Base-by-base conservation (phyloP, 1,140 invertebrate species). In the Radopholus similis region DNA sequence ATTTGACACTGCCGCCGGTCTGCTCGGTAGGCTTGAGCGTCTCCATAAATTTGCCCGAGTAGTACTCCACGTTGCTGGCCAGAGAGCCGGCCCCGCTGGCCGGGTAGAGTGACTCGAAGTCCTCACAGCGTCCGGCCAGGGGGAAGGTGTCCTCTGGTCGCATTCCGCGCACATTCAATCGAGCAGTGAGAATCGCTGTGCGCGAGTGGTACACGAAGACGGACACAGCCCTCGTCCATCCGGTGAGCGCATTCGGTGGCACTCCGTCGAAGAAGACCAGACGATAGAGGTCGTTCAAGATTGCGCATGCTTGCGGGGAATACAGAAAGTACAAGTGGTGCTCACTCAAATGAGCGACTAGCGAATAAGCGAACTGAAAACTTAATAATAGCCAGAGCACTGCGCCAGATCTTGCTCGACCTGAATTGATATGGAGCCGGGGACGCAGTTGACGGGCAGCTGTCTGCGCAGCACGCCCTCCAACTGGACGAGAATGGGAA, bases 321-420 rank as follows among this genome's bases (percentile, higher is more conserved):
- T 75, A 34, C 8, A 75, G 44, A 64, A 75, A 75, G 35, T 75
- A 75, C 15, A 77, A 57, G 49, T 56, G 67, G 62, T 75, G 68
- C 34, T 77, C 73, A 13, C 62, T 47, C 15, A 73, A 56, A 58
- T 38, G 76, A 2, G 34, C 49, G 21, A 59, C 71, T 13, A 75
- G 37, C 8, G 68, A 74, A 68, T 73, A 75, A 4, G 62, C 76
- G 15, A 68, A 56, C 59, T 62, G 18, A 9, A 62, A 47, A 47
- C 23, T 5, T 40, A 37, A 26, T 15, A 47, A 47, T n/a, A n/a
- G n/a, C n/a, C n/a, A n/a, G n/a, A 47, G 26, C 13, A 47, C n/a
- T 47, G 18, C 13, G 55, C 2, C 26, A 18, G 15, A 26, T 11
- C 32, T 18, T 11, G 2, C 32, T 30, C 28, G 18, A 62, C 59